Evolutionary conservation across 2,113 vertebrate species (phyloP), one percentile per base, ranked within the genome.

Genomic region (Guaruba guarouba): DNA sequence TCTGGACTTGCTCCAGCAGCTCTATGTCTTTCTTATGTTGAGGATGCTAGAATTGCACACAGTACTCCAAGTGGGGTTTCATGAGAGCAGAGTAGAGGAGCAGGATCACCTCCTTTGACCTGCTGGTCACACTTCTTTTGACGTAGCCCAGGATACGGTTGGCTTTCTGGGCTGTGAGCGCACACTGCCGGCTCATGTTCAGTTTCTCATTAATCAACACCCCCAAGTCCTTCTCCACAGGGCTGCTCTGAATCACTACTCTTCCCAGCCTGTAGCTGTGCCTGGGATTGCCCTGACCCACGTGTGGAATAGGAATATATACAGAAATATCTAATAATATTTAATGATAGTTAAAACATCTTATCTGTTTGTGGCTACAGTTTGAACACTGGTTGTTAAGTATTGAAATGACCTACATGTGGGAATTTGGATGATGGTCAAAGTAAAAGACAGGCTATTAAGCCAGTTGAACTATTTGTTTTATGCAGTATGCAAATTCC

Each of bases 401-500:
- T 80, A 80, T 77, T 92, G 87, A 92, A 88, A 66, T 82, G 20
- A 69, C 35, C 71, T 76, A 55, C 49, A 43, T 57, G 66, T 41
- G 54, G 51, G 55, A 93, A 82, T 82, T 90, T 2, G 0, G 37
- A 66, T 74, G 57, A 64, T 92, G 52, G 46, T 62, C 76, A 61
- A 86, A 86, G 44, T 66, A 75, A 68, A 20, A 90, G 33, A 74
- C 33, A 67, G 20, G 20, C 48, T 93, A 19, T 88, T 91, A 92
- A 92, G 80, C 71, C 1, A 0, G 44, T 62, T 57, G 66, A 91
- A 68, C 37, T 15, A 41, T 92, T 92, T 85, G 54, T 88, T 49
- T 92, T 95, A 77, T 17, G 31, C 75, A 82, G 63, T 74, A 76
- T 62, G 33, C 44, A 33, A 79, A 5, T 92, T 97, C 79, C 88